These are phyloP conservation scores for Sporophila hypoxantha DNA, from an alignment of 2,113 vertebrate species.

Conservation along the genomic window DNA sequence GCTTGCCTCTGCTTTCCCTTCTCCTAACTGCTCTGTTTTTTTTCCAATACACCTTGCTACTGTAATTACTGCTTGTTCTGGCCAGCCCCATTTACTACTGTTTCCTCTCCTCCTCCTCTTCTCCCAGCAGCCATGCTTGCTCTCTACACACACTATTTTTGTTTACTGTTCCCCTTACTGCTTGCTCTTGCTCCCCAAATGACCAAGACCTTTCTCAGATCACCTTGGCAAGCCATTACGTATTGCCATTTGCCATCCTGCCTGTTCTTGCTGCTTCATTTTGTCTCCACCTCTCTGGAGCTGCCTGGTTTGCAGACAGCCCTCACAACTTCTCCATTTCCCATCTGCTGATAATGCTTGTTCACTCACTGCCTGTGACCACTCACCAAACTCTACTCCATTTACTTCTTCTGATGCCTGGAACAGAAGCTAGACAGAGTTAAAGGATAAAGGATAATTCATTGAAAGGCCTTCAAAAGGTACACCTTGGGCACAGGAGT, in stretches of 20 bases:
- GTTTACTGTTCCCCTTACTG: neutral
- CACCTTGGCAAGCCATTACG: neutral
- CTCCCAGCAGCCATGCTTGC: accelerated
- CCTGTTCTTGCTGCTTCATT: neutral
- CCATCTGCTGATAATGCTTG: neutral
- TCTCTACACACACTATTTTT: neutral
- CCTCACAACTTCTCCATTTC: neutral
- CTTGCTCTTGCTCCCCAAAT: neutral
- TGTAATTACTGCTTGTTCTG: neutral
- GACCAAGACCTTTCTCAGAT: neutral
- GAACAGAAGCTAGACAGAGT: neutral
- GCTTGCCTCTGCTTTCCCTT: neutral
- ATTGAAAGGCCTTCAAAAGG: neutral
- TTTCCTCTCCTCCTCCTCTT: neutral
- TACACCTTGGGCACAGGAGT: neutral
- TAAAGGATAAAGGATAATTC: neutral
- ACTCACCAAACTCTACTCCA: neutral
- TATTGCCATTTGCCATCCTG: neutral
- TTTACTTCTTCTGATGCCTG: neutral
- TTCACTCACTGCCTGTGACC: neutral
- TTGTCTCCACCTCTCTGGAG: neutral
- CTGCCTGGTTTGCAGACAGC: neutral
- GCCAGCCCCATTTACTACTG: neutral
- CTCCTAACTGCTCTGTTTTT: neutral
- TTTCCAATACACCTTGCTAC: neutral